Percentiles rank a stretch among this genome's conserved stretches.
Conservation (phyloP, 1,140 invertebrate genomes). For the Drosophila murphyi region DNA sequence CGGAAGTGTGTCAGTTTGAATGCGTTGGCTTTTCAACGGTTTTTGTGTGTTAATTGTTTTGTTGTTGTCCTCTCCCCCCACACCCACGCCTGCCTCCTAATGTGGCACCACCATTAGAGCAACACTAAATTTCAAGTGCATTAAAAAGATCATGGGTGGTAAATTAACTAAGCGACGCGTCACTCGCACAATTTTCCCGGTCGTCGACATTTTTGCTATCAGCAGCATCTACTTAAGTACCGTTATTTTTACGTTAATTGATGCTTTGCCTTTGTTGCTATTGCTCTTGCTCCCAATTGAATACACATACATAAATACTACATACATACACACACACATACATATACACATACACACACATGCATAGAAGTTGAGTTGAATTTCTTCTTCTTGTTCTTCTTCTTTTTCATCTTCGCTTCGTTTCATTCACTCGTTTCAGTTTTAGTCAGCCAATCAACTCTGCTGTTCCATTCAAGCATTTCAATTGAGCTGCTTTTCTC, state of each 20-base stretch:
- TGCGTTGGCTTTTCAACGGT: conserved; percentile 43
- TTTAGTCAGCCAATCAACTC: neutral
- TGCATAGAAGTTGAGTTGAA: conserved; percentile 1
- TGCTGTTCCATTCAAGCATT: conserved; percentile 6
- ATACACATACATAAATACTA: conserved; percentile 5
- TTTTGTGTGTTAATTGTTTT: conserved; percentile 76
- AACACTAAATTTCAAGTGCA: conserved; percentile 74
- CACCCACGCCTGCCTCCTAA: conserved; percentile 2
- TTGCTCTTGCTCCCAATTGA: conserved; percentile 54
- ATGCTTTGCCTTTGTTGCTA: conserved; percentile 54
- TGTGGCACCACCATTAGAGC: conserved; percentile 32
- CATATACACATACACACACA: neutral
- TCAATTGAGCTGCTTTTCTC: conserved; percentile 8
- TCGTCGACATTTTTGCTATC: conserved; percentile 23
- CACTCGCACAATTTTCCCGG: conserved; percentile 31
- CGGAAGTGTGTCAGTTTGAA: conserved; percentile 74
- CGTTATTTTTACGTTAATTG: conserved; percentile 74
- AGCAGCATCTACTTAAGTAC: conserved; percentile 34
- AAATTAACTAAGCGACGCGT: conserved; percentile 74
- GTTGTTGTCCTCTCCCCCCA: neutral
- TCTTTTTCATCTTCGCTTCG: neutral
- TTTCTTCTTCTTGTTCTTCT: neutral
- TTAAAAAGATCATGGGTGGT: conserved; percentile 82
- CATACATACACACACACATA: neutral
- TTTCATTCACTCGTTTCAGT: neutral